Base-by-base conservation (phyloP, 2,888 invertebrate genomes). In the Julus scanicus region DNA sequence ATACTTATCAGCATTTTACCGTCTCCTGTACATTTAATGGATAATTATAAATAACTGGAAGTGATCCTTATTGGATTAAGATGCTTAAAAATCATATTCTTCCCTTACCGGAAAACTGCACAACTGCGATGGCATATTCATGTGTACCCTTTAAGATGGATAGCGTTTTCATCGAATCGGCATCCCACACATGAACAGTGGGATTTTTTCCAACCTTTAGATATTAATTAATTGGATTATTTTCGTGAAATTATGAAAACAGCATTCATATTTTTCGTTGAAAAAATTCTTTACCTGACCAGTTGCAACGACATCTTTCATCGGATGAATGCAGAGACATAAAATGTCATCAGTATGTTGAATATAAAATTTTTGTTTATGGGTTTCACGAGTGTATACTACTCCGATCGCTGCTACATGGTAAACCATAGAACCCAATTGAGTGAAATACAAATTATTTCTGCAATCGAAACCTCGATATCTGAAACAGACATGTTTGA, bases 341-440 rank as follows among this genome's bases (percentile, higher is more conserved):
- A 93, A 91, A 85, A 93, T 93, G 89, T 93, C 93, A 90, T 93
- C 93, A 3, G 92, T 92, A 90, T 93, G 93, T 86, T 91, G 91
- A 4, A 91, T 90, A 90, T 93, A 93, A 90, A 92, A 92, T 17
- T 91, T 90, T 90, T 93, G 93, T 4, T 90, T 90, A 89, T 91
- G 91, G 53, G 91, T 91, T 71, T 91, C 91, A 83, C 90, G 90
- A 90, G 92, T 91, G 89, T 91, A 91, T 9, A 93, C 91, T n/a
- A 93, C 91, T 37, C 92, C 92, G 9, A 92, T 91, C 0, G 92
- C 92, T 0, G 93, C 93, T 39, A 93, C 92, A 89, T 92, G 92
- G 90, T 92, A 93, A 5, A 93, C 92, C 4, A 93, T 90, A 87
- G 92, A 91, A 5, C 92, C 92, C 87, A 90, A 90, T 89, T 91